Base-by-base conservation (phyloP, 2,797 vertebrate species). In the Paguma larvata region DNA sequence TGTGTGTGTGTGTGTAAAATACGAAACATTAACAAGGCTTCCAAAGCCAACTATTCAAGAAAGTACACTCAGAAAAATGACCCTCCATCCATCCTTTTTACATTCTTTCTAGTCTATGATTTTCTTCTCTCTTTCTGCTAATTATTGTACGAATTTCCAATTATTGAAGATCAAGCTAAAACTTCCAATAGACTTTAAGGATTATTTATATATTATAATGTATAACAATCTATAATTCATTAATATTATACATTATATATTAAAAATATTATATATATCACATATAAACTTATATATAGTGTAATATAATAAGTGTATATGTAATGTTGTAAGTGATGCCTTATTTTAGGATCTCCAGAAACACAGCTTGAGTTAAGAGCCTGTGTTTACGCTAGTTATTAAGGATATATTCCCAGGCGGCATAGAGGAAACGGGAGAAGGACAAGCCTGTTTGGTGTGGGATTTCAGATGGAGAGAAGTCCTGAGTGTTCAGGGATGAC, bases 41-140 rank as follows among this genome's bases (percentile, higher is more conserved):
- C 2, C 59, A 62, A 48, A 38, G 14, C 46, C 91, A 72, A 19
- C 34, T 65, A 1, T 27, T 44, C 11, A 79, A 48, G 51, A 85
- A 63, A 10, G 6, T 32, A 41, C 5, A 41, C n/a, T 62, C 51
- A 34, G 32, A 53, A 13, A 77, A 63, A 0, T 30, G 30, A 78
- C 13, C 6, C 0, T 56, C 5, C 6, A 5, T 14, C 1, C 3
- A 15, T 82, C 16, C 15, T 30, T 34, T n/a, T 30, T 14, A 21
- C 5, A 8, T 25, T 48, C 1, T 68, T 62, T 59, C 11, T 27
- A 30, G 25, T 16, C 21, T 4, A 23, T 13, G 3, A 27, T 44
- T 48, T 70, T 67, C 10, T 46, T 53, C 8, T 13, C 44, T 2
- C 34, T 63, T 67, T 11, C 38, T 34, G 73, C 13, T 7, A 38